These are phyloP conservation scores for Drosophila incognita DNA, from an alignment of 2,888 invertebrate species.

Conservation along the genomic window DNA sequence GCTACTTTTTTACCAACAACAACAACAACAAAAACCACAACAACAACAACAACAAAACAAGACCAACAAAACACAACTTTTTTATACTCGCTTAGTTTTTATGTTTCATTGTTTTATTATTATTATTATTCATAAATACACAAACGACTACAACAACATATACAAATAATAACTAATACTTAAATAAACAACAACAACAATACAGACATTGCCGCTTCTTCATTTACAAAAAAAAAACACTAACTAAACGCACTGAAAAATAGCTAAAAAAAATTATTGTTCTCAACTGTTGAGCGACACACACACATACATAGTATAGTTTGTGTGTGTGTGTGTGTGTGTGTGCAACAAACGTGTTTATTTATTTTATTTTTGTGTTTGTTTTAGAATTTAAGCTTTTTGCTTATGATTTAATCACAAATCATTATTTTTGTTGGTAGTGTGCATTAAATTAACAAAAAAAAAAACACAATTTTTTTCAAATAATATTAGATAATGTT, in stretches of 20 bases:
- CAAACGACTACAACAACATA: slow-evolving; percentile 23
- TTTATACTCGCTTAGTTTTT: slow-evolving; percentile 78
- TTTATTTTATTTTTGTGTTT: slow-evolving; percentile 40
- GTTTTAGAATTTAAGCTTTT: slow-evolving; percentile 16
- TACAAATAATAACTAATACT: slow-evolving; percentile 35
- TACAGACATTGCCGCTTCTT: slow-evolving; percentile 49
- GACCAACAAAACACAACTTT: slow-evolving; percentile 62
- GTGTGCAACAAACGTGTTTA: slow-evolving; percentile 31
- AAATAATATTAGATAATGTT: slow-evolving; percentile 5
- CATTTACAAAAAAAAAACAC: slow-evolving; percentile 24
- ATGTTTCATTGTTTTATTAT: slow-evolving; percentile 71
- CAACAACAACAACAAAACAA: slow-evolving; percentile 30
- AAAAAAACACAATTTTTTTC: slow-evolving; percentile 27
- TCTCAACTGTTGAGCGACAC: slow-evolving; percentile 60
- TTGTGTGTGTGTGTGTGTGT: slow-evolving; percentile 12
- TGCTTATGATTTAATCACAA: slow-evolving; percentile 19
- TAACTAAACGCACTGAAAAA: slow-evolving; percentile 60
- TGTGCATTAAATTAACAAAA: slow-evolving; percentile 32
- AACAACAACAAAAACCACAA: slow-evolving; percentile 32
- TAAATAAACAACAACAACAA: slow-evolving; percentile 13
- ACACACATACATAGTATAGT: slow-evolving; percentile 2
- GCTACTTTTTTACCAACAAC: slow-evolving; percentile 64
- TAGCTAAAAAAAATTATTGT: slow-evolving; percentile 57
- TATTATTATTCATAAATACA: slow-evolving; percentile 48
- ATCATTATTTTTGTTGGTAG: slow-evolving; percentile 64